phyloP scores from a whole-genome alignment of 2,888 invertebrate genomes.

The Meganola albula region DNA sequence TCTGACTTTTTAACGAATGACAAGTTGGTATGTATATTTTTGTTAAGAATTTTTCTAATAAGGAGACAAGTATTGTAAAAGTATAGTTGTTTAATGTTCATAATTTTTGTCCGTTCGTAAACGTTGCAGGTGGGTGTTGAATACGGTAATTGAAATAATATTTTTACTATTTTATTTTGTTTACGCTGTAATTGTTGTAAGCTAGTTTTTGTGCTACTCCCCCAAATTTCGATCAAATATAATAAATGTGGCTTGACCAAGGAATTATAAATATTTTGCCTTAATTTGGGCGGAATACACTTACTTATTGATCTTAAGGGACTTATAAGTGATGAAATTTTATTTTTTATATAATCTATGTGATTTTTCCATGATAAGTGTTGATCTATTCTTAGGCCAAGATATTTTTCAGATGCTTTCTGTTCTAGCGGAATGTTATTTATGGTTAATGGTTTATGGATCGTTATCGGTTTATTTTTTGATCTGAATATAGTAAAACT shows the following conservation, averaged over 20 bases:
- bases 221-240: slow-evolving; percentile 5
- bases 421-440: not conserved
- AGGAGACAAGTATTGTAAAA: slow-evolving; percentile 1
- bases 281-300: slow-evolving; percentile 3
- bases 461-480: slow-evolving; percentile 11
- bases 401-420: slow-evolving; percentile 5
- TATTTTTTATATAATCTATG: slow-evolving; percentile 4
- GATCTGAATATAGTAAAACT: slow-evolving; percentile 13
- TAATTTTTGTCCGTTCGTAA: not conserved
- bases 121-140: not conserved
- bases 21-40: not conserved
- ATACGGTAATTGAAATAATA: slow-evolving; percentile 1
- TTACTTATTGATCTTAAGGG: slow-evolving; percentile 1
- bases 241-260: slow-evolving; percentile 1
- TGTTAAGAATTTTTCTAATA: slow-evolving; percentile 2
- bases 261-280: not conserved
- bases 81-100: slow-evolving; percentile 1
- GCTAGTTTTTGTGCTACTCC: slow-evolving; percentile 2
- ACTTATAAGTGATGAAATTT: slow-evolving; percentile 2
- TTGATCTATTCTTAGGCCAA: slow-evolving; percentile 3
- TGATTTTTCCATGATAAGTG: not conserved
- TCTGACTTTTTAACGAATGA: not conserved
- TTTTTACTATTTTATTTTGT: slow-evolving; percentile 2
- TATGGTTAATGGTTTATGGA: slow-evolving; percentile 1
- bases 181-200: slow-evolving; percentile 6